phyloP scores from a whole-genome alignment of 2,113 vertebrate genomes.

The Podarcis cretensis region DNA sequence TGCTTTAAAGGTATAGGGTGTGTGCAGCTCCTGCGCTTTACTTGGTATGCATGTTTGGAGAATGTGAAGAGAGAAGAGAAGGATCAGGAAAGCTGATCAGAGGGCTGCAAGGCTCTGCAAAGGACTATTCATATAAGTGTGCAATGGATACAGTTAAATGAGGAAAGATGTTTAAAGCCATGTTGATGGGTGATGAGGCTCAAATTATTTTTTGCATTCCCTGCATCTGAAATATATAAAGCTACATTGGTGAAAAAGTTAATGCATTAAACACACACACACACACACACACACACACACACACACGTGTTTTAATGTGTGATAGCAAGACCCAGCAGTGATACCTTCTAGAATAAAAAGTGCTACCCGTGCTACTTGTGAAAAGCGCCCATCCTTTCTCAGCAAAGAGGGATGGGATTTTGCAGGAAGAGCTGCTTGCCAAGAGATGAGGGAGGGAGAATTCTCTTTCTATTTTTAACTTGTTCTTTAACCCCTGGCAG shows the following conservation, averaged over 20 bases:
- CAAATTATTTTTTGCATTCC: not conserved
- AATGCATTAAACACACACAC: not conserved
- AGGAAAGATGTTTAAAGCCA: not conserved
- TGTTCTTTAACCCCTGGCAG: slow-evolving; percentile 3
- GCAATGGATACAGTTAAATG: not conserved
- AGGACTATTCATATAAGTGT: not conserved
- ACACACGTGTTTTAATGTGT: too few relatives aligned
- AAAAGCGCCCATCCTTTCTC: not conserved
- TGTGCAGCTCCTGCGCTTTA: not conserved
- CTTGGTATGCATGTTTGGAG: not conserved
- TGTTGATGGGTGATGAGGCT: not conserved
- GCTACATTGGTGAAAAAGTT: not conserved
- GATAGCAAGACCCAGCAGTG: not conserved
- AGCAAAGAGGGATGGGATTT: not conserved
- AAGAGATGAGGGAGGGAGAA: not conserved
- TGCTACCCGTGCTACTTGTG: not conserved
- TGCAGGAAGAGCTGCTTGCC: not conserved
- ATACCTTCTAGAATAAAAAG: not conserved
- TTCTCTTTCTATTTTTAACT: slow-evolving; percentile 11
- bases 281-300: too few relatives aligned
- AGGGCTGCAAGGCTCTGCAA: not conserved
- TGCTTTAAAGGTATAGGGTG: too few relatives aligned
- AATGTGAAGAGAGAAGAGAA: not conserved
- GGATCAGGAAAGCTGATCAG: not conserved
- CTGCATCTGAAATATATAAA: not conserved